These are phyloP conservation scores for Hypomecis atomaria DNA, from an alignment of 2,888 invertebrate genomes.

Conservation along the genomic window DNA sequence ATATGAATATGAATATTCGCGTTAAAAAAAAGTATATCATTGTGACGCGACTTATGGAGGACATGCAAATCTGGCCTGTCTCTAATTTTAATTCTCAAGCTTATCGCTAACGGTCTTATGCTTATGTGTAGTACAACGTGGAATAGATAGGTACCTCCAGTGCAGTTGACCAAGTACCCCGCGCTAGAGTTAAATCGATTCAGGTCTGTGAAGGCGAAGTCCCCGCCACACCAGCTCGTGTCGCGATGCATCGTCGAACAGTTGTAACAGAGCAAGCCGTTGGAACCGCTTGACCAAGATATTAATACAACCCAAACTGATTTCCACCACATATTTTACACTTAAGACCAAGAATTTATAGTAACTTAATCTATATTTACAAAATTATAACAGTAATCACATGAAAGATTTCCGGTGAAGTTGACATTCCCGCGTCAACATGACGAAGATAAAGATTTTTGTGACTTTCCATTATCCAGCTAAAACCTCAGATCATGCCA, in stretches of 20 bases:
- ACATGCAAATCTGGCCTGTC: too few relatives aligned
- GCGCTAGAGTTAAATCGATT: slow-evolving; percentile 57
- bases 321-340: slow-evolving; percentile 46
- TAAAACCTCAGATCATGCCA: too few relatives aligned
- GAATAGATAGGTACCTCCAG: slow-evolving; percentile 57
- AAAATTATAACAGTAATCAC: slow-evolving; percentile 11
- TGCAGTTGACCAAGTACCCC: slow-evolving; percentile 64
- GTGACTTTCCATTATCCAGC: neutral
- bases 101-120: too few relatives aligned
- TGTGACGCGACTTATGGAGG: too few relatives aligned
- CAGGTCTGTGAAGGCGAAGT: slow-evolving; percentile 52
- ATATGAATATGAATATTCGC: too few relatives aligned
- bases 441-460: neutral
- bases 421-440: neutral
- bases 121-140: neutral
- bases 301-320: slow-evolving; percentile 44
- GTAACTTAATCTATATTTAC: slow-evolving; percentile 16
- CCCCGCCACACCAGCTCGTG: slow-evolving; percentile 63
- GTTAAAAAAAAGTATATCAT: too few relatives aligned
- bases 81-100: too few relatives aligned
- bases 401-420: slow-evolving; percentile 11
- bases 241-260: slow-evolving; percentile 66
- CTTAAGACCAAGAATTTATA: slow-evolving; percentile 28
- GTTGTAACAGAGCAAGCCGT: slow-evolving; percentile 64
- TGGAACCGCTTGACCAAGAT: slow-evolving; percentile 31